These are phyloP conservation scores for Xanthia icteritia DNA, from an alignment of 2,888 invertebrate species.

Conservation along the genomic window DNA sequence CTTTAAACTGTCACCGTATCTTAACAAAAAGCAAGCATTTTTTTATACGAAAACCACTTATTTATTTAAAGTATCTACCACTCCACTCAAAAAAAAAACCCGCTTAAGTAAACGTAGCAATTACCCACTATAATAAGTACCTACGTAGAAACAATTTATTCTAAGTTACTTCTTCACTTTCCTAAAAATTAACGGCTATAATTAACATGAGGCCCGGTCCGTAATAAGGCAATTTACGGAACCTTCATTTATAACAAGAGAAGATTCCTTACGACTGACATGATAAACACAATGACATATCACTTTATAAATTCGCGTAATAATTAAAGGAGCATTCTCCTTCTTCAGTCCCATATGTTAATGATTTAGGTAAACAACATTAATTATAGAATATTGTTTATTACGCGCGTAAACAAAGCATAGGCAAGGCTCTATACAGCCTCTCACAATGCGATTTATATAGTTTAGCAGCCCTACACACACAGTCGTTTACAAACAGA, in stretches of 20 bases:
- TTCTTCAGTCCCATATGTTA: constrained; percentile 28
- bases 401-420: constrained; percentile 29
- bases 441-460: constrained; percentile 22
- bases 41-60: constrained; percentile 1
- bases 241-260: constrained; percentile 39
- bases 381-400: constrained; percentile 49
- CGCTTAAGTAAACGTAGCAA: constrained; percentile 25
- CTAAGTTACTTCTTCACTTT: constrained; percentile 53
- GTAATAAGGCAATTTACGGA: constrained; percentile 51
- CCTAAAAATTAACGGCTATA: constrained; percentile 49
- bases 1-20: constrained; percentile 8
- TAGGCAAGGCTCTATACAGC: constrained; percentile 18
- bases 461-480: constrained; percentile 58
- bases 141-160: constrained; percentile 44
- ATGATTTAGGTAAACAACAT: constrained; percentile 49
- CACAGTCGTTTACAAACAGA: constrained; percentile 69
- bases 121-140: constrained; percentile 48
- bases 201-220: constrained; percentile 40
- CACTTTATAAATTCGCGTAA: constrained; percentile 21
- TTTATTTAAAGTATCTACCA: background rate
- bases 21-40: background rate
- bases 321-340: constrained; percentile 23
- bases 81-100: constrained; percentile 10
- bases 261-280: constrained; percentile 43
- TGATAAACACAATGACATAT: constrained; percentile 41